Evolutionary conservation across 2,113 vertebrate species (phyloP).

Genomic region (Microcebus ravelobensis): DNA sequence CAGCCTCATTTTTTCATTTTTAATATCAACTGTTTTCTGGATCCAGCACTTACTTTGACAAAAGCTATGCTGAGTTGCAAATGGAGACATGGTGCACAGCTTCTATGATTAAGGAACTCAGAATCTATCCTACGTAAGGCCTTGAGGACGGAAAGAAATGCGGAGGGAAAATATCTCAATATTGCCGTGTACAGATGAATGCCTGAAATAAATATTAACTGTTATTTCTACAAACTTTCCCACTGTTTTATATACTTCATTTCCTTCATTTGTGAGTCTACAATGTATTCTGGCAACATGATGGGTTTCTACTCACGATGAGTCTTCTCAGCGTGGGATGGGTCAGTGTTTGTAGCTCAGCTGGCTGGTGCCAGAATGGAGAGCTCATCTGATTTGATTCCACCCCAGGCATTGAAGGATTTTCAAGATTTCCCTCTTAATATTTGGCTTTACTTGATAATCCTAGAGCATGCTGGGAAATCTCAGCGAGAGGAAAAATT

Average conservation of each 20-base stretch:
- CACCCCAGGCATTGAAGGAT: slow-evolving; percentile 75
- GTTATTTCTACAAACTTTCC: slow-evolving; percentile 66
- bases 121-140: slow-evolving; percentile 56
- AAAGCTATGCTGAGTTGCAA: slow-evolving; percentile 72
- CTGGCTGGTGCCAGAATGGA: slow-evolving; percentile 63
- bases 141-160: slow-evolving; percentile 72
- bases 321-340: slow-evolving; percentile 54
- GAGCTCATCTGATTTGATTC: slow-evolving; percentile 76
- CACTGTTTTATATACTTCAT: slow-evolving; percentile 63
- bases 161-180: slow-evolving; percentile 58
- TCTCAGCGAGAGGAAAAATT: slow-evolving; percentile 76
- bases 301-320: slow-evolving; percentile 36
- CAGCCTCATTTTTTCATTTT: neutral
- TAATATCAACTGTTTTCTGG: slow-evolving; percentile 74
- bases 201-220: slow-evolving; percentile 71
- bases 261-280: slow-evolving; percentile 36
- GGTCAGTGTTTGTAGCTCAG: slow-evolving; percentile 74
- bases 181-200: slow-evolving; percentile 22
- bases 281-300: slow-evolving; percentile 28
- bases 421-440: slow-evolving; percentile 78
- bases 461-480: slow-evolving; percentile 78
- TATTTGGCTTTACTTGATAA: slow-evolving; percentile 78
- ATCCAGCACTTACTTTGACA: slow-evolving; percentile 69
- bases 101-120: slow-evolving; percentile 78
- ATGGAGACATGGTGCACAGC: slow-evolving; percentile 71